Base-by-base conservation (phyloP, 2,888 invertebrate genomes). In the Athalia rosae region DNA sequence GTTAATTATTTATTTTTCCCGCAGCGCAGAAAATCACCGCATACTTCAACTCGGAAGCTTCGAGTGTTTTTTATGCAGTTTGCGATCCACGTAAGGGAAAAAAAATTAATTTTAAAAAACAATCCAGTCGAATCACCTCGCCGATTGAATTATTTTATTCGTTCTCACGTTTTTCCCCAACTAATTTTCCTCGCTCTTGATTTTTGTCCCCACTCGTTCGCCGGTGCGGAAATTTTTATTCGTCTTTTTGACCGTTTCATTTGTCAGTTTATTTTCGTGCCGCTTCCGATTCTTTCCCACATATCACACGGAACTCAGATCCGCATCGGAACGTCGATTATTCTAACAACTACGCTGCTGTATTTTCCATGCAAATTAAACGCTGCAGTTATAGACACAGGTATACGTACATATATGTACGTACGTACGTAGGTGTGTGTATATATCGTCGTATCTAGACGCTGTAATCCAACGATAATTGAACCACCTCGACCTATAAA, bases 71-170 rank as follows among this genome's bases (percentile, higher is more conserved):
- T 28, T 28, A 28, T 28, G 28, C 28, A 28, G 43, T n/a, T n/a
- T 64, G 58, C 58, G 4, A 5, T 58, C 11, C 47, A 15, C 4
- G 4, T 41, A 5, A 47, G 1, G 64, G n/a, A 47, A 47, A 6
- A 13, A 7, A n/a, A n/a, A 64, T 64, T 9, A 4, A 50, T 50
- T n/a, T n/a, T n/a, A 11, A 53, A 67, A 67, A 50, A 67, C 67
- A 67, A 67, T 67, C 28, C 53, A 41, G 53, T 67, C 67, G 9
- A 67, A 53, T 59, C 71, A 59, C 9, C 45, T 56, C 13, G 47
- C 45, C 13, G 45, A 58, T 59, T 71, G 41, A 13, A 7, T 58
- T 59, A 58, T 11, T 28, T 7, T 15, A 3, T 41, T 41, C 67
- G n/a, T 13, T 8, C 47, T 48, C 47, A 28, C 28, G 2, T 15